Evolutionary conservation across 2,113 vertebrate genomes (phyloP), one percentile per base, ranked within the genome.

Genomic region (Corythornis madagascariensis): DNA sequence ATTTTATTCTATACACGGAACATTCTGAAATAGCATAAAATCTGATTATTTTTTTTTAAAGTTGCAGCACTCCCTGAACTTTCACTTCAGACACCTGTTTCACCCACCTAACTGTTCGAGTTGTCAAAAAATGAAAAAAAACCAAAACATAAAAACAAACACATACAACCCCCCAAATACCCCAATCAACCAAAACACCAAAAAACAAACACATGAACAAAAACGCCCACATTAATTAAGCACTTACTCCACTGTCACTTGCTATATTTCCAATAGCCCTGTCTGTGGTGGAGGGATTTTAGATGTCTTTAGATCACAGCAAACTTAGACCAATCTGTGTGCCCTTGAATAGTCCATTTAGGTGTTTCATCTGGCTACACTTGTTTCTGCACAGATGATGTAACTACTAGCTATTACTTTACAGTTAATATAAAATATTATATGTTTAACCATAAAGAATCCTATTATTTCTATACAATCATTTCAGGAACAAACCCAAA

Each of bases 1-100:
- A 89, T 95, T 97, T 97, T 98, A 98, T 97, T 97, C 97, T 97
- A 97, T 97, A 97, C 57, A 98, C 96, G 93, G 96, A 91, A 96
- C 61, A 94, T 82, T 65, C 86, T 89, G 48, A 89, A 96, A 95
- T 71, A 94, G n/a, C 73, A 69, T 28, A 89, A 95, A 88, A 94
- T 76, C 69, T 85, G 72, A 16, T 2, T 69, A 6, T 9, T 31
- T 59, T 72, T 90, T 96, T 96, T 96, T 95, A 94, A 96, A 96
- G 96, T 96, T 96, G 96, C 96, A 96, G 96, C 91, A 96, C 47
- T 40, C n/a, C 67, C 28, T 90, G 13, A 76, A 85, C 84, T 73
- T 85, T 71, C 38, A 77, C 71, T 40, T 50, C 43, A 80, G 56
- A 80, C 0, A 1, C 9, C 60, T 60, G n/a, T 60, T 89, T 88